These are phyloP conservation scores for Cephus pulcher DNA, from an alignment of 2,888 invertebrate species.

Conservation along the genomic window DNA sequence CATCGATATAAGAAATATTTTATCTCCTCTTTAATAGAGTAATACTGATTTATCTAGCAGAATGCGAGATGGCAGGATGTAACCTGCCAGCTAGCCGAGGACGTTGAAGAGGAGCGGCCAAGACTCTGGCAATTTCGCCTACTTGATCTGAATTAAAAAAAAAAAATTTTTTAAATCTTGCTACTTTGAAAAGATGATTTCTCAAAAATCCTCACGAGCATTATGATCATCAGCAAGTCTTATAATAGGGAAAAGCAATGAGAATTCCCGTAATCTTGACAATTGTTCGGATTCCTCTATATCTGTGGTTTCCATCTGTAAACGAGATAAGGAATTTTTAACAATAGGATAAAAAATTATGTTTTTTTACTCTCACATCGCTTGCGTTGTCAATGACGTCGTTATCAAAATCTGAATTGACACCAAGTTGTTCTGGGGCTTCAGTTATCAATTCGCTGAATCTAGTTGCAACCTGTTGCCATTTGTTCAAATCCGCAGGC, in stretches of 20 bases:
- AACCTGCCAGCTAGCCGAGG: slow-evolving; percentile 37
- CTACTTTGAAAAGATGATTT: not conserved
- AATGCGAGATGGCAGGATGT: slow-evolving; percentile 40
- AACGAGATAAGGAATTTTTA: not conserved
- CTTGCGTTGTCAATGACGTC: slow-evolving; percentile 20
- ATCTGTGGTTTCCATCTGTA: slow-evolving; percentile 10
- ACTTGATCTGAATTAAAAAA: slow-evolving; percentile 29
- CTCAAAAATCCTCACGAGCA: slow-evolving; percentile 25
- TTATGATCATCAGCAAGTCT: slow-evolving; percentile 33
- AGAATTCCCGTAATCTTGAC: slow-evolving; percentile 31
- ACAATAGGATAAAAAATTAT: not conserved
- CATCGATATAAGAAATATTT: not conserved
- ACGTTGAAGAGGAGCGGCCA: slow-evolving; percentile 37
- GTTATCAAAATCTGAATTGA: slow-evolving; percentile 28
- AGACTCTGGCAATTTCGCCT: slow-evolving; percentile 32
- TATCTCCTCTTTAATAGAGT: not conserved
- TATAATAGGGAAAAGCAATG: slow-evolving; percentile 39
- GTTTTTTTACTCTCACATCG: slow-evolving; percentile 10
- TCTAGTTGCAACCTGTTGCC: slow-evolving; percentile 53
- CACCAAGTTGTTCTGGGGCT: slow-evolving; percentile 43
- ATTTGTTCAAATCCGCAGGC: slow-evolving; percentile 47
- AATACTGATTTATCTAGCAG: slow-evolving; percentile 25
- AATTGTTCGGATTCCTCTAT: slow-evolving; percentile 26
- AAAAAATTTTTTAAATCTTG: not conserved
- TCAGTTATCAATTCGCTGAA: slow-evolving; percentile 54